A percentile compares a stretch with the other conserved stretches of the same genome.
These are phyloP conservation scores for Crotalus horridus DNA, from an alignment of 2,113 vertebrate species.

Conservation along the genomic window DNA sequence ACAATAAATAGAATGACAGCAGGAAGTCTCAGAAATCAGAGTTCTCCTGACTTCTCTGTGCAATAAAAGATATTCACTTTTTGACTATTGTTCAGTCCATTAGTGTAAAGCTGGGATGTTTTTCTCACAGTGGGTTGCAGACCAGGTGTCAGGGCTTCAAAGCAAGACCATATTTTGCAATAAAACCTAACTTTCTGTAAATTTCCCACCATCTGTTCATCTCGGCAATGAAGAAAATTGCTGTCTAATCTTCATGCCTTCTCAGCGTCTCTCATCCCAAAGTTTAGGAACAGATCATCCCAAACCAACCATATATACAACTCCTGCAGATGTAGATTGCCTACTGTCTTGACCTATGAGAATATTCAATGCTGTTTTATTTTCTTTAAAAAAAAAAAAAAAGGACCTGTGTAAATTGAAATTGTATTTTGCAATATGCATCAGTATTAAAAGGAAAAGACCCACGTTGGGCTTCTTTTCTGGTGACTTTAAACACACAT, in stretches of 20 bases:
- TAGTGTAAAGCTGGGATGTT: background rate
- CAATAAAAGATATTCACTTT: conserved; percentile 8
- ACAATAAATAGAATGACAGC: conserved; percentile 59
- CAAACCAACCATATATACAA: background rate
- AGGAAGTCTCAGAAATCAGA: conserved; percentile 41
- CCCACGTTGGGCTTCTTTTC: background rate
- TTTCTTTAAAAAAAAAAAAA: background rate
- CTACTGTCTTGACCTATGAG: background rate
- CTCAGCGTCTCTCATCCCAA: rapidly evolving
- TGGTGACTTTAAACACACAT: background rate
- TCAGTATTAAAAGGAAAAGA: background rate
- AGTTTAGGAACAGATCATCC: background rate
- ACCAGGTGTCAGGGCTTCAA: conserved; percentile 26
- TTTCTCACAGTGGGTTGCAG: conserved; percentile 22
- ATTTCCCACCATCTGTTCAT: conserved; percentile 20
- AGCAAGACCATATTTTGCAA: conserved; percentile 6
- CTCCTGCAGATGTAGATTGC: background rate
- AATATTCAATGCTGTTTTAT: background rate
- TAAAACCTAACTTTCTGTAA: background rate
- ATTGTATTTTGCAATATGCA: background rate
- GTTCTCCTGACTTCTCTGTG: conserved; percentile 13
- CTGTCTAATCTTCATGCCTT: background rate
- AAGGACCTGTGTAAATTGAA: background rate
- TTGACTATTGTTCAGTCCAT: conserved; percentile 29
- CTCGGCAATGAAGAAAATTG: background rate